Percentiles rank a stretch among this genome's conserved stretches.
Conservation (phyloP, 1,140 invertebrate genomes). For the Drosophila simulans region DNA sequence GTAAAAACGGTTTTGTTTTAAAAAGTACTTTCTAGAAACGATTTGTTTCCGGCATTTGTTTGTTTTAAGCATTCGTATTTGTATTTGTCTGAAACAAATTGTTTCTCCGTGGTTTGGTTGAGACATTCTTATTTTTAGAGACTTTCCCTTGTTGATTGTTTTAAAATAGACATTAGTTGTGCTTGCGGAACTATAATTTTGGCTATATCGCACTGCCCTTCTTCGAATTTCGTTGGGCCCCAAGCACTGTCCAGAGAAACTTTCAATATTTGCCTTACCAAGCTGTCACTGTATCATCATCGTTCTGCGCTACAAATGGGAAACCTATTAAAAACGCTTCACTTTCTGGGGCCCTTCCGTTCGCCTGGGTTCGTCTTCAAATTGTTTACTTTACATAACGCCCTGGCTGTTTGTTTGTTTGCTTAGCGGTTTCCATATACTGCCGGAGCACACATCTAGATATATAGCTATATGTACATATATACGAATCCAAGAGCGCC, state of each 20-base stretch:
- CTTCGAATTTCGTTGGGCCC: neutral
- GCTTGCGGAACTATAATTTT: conserved; percentile 4
- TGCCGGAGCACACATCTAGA: conserved; percentile 23
- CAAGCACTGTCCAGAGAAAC: neutral
- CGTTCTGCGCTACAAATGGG: conserved; percentile 37
- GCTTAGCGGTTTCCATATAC: conserved; percentile 67
- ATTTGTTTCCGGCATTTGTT: neutral
- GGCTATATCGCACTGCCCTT: neutral
- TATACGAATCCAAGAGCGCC: neutral
- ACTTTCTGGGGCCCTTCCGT: conserved; percentile 55
- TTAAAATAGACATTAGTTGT: conserved; percentile 11
- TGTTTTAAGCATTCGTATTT: neutral
- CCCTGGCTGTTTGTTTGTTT: conserved; percentile 61
- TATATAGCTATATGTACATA: neutral
- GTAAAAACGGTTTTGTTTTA: neutral
- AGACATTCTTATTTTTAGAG: conserved; percentile 12
- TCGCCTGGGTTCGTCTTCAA: conserved; percentile 24
- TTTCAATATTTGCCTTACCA: conserved; percentile 1
- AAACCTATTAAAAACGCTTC: conserved; percentile 69
- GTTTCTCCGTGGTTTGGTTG: neutral
- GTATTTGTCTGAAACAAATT: conserved; percentile 1
- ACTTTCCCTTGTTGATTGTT: conserved; percentile 5
- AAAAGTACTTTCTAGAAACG: neutral
- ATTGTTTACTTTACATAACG: conserved; percentile 69
- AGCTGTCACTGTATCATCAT: conserved; percentile 51